Base-by-base conservation (phyloP, 53 echinoderm and acorn worm genomes). In the Apostichopus leukothele region DNA sequence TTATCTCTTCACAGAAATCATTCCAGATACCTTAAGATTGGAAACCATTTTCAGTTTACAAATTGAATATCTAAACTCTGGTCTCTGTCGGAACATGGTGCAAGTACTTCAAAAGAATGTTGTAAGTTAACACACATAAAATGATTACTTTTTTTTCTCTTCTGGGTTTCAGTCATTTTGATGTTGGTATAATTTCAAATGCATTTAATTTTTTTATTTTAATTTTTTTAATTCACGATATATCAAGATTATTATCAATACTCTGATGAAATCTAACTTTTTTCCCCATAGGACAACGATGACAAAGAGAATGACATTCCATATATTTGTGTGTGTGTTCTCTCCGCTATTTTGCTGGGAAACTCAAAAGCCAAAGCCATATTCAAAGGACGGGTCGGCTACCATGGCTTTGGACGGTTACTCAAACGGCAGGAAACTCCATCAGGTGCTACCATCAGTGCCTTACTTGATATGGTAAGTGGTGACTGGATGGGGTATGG, bases 391-490 rank as follows among this genome's bases (percentile, higher is more conserved):
- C 88, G 88, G 52, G 89, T 94, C 73, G 99, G 99, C 18, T 99
- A 96, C 78, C 92, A 91, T 39, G 88, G 90, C 20, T 88, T 95
- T 6, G 94, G 99, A 7, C 85, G 89, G 12, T 88, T 94, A 39
- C 86, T 99, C 11, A 78, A 91, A 71, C 83, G 93, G 11, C 91
- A 94, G 18, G 99, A 96, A 27, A 90, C 87, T 52, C 99, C 99
- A 12, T 95, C 95, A 9, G 86, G 93, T 20, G 92, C 93, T 88
- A 93, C 96, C 67, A 89, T 96, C 53, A 92, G 94, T 19, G 92
- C 96, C 53, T 89, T 99, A 16, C 88, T 99, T 51, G 94, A 99
- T 79, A 95, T 99, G 99, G 99, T 99, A 75, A 89, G 90, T 52
- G 11, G 77, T 7, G 57, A 0, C 10, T 57, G 57, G 57, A 9